These are phyloP conservation scores for Ictalurus furcatus DNA, from an alignment of 2,113 vertebrate species.

Conservation along the genomic window DNA sequence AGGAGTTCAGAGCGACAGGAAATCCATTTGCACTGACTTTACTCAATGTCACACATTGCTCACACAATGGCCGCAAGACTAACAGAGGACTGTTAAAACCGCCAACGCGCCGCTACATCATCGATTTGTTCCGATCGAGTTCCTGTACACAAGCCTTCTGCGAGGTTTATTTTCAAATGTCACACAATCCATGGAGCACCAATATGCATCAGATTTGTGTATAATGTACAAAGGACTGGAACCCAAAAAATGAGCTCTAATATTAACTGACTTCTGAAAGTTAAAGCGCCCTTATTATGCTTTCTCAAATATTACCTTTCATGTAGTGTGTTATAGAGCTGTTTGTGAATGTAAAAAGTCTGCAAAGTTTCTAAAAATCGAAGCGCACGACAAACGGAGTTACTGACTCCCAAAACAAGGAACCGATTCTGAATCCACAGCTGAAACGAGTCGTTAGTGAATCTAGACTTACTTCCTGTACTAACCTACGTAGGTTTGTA, in stretches of 20 bases:
- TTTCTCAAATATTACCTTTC: too few relatives aligned
- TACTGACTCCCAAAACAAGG: too few relatives aligned
- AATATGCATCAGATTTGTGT: neutral
- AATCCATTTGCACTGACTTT: conserved; percentile 34
- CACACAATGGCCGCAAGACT: neutral
- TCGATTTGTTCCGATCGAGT: neutral
- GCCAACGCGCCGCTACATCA: neutral
- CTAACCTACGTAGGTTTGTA: too few relatives aligned
- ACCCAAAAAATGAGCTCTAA: neutral
- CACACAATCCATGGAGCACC: neutral
- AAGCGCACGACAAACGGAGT: too few relatives aligned
- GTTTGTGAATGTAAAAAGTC: too few relatives aligned
- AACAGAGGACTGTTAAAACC: neutral
- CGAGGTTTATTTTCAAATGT: neutral
- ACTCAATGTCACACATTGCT: neutral
- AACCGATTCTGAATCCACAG: too few relatives aligned
- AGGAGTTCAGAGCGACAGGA: conserved; percentile 37
- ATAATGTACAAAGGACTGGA: too few relatives aligned
- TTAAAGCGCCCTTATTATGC: neutral
- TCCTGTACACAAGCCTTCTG: neutral
- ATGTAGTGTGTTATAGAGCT: too few relatives aligned
- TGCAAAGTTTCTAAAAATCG: too few relatives aligned
- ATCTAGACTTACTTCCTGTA: too few relatives aligned
- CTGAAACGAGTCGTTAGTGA: too few relatives aligned
- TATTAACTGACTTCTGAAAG: neutral